Evolutionary conservation across 2,113 vertebrate species (phyloP).

Genomic region (Pao palembangensis): DNA sequence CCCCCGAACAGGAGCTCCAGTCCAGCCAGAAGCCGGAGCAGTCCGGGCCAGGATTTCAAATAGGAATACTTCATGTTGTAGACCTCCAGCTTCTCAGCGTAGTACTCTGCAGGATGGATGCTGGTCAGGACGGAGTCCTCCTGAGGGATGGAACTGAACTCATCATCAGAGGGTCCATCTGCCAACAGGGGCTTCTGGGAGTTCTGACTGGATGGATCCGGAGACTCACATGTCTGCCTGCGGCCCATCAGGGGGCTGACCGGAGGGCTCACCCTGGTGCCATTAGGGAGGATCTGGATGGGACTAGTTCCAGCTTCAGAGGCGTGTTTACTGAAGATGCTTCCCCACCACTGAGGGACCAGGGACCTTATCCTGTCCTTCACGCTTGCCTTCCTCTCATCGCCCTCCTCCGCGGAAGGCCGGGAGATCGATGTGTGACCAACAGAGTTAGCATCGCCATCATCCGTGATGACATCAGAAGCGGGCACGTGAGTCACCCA

Average conservation of each 20-base stretch:
- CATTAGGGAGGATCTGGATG: conserved; percentile 58
- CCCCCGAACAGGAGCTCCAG: conserved; percentile 78
- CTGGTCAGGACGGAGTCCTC: conserved; percentile 64
- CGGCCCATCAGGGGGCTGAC: conserved; percentile 60
- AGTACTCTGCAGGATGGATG: conserved; percentile 69
- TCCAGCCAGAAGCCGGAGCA: conserved; percentile 70
- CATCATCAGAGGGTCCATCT: conserved; percentile 22
- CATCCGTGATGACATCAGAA: conserved; percentile 22
- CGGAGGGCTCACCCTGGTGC: conserved; percentile 64
- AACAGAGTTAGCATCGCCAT: conserved; percentile 19
- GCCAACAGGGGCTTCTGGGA: conserved; percentile 48
- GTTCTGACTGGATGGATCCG: conserved; percentile 25
- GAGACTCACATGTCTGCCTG: conserved; percentile 28
- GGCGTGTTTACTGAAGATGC: conserved; percentile 27
- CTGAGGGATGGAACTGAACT: conserved; percentile 6
- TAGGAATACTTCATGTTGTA: conserved; percentile 70
- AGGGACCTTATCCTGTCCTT: conserved; percentile 48
- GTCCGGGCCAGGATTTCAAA: conserved; percentile 72
- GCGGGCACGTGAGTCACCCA: conserved; percentile 59
- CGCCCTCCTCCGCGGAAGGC: conserved; percentile 15
- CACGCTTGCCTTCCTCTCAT: conserved; percentile 19
- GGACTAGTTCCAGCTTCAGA: conserved; percentile 24
- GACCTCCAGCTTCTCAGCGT: conserved; percentile 68
- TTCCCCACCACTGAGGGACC: conserved; percentile 62
- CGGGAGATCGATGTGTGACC: conserved; percentile 31